Base-by-base conservation (phyloP, 2,113 vertebrate species). In the Cheilinus undulatus region DNA sequence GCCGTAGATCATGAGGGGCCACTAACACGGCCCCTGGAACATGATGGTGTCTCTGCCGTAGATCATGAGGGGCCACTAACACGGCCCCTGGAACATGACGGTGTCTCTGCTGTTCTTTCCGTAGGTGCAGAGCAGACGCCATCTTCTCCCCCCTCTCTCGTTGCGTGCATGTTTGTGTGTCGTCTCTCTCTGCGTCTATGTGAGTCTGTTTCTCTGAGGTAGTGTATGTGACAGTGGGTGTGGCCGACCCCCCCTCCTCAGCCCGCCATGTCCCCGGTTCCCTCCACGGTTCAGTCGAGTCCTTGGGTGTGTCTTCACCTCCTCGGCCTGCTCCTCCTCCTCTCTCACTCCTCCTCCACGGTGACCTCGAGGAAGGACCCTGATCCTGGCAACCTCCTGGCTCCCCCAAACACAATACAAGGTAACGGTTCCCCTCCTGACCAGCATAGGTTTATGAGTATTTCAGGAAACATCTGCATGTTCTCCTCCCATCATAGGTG, bases 251-350 rank as follows among this genome's bases (percentile, higher is more conserved):
- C 46, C 36, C 45, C 24, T 53, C 56, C 69, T 36, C 76, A 61
- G 60, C 48, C 83, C 75, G 73, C 23, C 75, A 89, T 91, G 87
- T 79, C 69, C 71, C 43, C n/a, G 24, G 45, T 24, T 63, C 34
- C 71, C 43, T 80, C 12, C 6, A 40, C 7, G 32, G 62, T 79
- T 22, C 80, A 14, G 15, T 58, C 61, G 59, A 70, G 46, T 36
- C 58, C 61, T 15, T 32, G 11, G 6, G n/a, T 38, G 45, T 53
- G 70, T 51, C 32, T 84, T 27, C 64, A 19, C 22, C 57, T 89
- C 38, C 53, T 86, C 58, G 65, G n/a, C 54, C 45, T 85, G 57
- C 83, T 87, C 67, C 61, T 83, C 28, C 58, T 84, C 32, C n/a
- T 78, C 62, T 22, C 45, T 2, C 20, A 7, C 30, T 49, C 32